Base-by-base conservation (phyloP, 2,113 vertebrate species). In the Halichoerus grypus region DNA sequence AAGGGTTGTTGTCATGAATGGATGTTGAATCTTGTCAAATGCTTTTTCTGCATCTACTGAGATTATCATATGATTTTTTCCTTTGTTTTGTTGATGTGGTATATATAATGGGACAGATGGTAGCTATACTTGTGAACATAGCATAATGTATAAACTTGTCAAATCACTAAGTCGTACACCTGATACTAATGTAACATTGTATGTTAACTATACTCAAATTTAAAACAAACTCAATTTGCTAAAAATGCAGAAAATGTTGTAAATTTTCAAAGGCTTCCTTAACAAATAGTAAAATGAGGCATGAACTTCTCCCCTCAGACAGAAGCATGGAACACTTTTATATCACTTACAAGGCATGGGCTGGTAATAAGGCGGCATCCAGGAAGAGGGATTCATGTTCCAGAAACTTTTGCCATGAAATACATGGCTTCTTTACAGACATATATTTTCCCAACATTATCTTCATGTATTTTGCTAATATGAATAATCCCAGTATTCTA, bases 391-490 rank as follows among this genome's bases (percentile, higher is more conserved):
- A 69, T 42, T 86, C 92, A 86, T 85, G 21, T 57, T 88, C 26
- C 33, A 87, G 53, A 77, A 84, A 71, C 16, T 74, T 89, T 28
- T 96, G 8, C 28, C 12, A 6, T 36, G 7, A 28, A 80, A 49
- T 83, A 63, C 18, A n/a, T 57, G 16, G 2, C n/a, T 11, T 96
- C 74, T 74, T 94, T 42, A 77, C 12, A 61, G 42, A 59, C 55
- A 49, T 19, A 13, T 4, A 67, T 81, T 80, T 92, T 5, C 24
- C 67, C 13, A 84, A 33, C 65, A 49, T 63, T 86, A 46, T 80
- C 11, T 93, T 89, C n/a, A 63, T 65, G 12, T 87, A 71, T 74
- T 84, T 97, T 96, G 12, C n/a, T 83, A 65, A 91, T 85, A n/a
- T 85, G 46, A 71, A 24, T 46, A 72, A 81, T 79, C 26, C 8